Base-by-base conservation (phyloP, 2,888 invertebrate species). In the Xylota segnis region DNA sequence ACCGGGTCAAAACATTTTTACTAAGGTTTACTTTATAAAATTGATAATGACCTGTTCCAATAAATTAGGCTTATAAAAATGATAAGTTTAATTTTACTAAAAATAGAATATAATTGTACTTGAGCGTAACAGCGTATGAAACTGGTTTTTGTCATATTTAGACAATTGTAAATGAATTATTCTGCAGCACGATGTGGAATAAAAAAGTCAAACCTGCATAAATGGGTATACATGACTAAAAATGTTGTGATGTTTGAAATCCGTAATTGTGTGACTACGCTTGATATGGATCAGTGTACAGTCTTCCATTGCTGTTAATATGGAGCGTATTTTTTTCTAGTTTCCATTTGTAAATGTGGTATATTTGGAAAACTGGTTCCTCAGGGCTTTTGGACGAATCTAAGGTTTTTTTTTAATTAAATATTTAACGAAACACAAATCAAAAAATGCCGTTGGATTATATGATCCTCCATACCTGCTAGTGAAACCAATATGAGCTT, bases 131-230 rank as follows among this genome's bases (percentile, higher is more conserved):
- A 43, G 14, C 14, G 6, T 5, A 14, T 66, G 23, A 37, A 66
- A 34, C 66, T 66, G 10, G 66, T 23, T 66, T 52, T 52, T 37
- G n/a, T 52, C 66, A 66, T 66, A 66, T 50, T 66, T 37, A 37
- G 66, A 32, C 52, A 61, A 45, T 34, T 65, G 65, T 14, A 50
- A 65, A 65, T 65, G 7, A 65, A 50, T 47, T n/a, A 59, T 27
- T 40, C 7, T 23, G 29, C 29, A 14, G 16, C 16, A 16, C 27
- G 27, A 23, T 40, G 18, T 27, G 29, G 45, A 61, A 45, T 61
- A 5, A 29, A 61, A 29, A 47, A 37, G 10, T 18, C 9, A 18
- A 18, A 18, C 9, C 10, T 10, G 5, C 18, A 9, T 0, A 18
- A 47, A 18, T 47, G 47, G 47, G 18, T 5, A 47, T 10, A 18